phyloP scores from a whole-genome alignment of 2,113 vertebrate genomes.

The Scartelaos histophorus region DNA sequence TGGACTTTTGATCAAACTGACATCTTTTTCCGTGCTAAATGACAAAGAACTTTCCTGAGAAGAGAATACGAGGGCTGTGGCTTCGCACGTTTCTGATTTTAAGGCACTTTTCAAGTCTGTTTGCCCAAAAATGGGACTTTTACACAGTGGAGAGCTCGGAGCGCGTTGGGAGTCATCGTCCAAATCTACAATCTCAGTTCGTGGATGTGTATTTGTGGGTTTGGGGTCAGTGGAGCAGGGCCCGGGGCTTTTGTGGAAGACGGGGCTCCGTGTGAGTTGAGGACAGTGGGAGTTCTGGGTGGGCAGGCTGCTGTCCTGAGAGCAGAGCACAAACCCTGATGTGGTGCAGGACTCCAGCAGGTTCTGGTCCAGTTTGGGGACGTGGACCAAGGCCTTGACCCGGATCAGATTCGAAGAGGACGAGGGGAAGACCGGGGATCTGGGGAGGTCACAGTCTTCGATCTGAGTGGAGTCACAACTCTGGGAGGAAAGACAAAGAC shows the following conservation, averaged over 20 bases:
- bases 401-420: slow-evolving; percentile 1
- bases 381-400: background rate
- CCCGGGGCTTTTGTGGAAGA: slow-evolving; percentile 31
- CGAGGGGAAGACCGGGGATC: slow-evolving; percentile 48
- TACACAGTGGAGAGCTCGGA: background rate
- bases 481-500: slow-evolving; percentile 21
- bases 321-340: slow-evolving; percentile 55
- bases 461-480: slow-evolving; percentile 54
- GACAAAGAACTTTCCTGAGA: slow-evolving; percentile 51
- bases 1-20: background rate
- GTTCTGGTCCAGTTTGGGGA: slow-evolving; percentile 37
- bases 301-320: slow-evolving; percentile 33
- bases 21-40: slow-evolving; percentile 24
- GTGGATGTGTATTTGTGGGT: slow-evolving; percentile 1
- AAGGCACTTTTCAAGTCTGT: slow-evolving; percentile 7
- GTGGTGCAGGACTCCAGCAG: slow-evolving; percentile 39
- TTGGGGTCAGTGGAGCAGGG: background rate
- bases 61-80: slow-evolving; percentile 49
- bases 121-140: slow-evolving; percentile 42
- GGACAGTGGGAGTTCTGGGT: background rate
- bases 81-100: slow-evolving; percentile 9
- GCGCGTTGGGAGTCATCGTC: background rate
- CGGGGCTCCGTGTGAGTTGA: slow-evolving; percentile 25
- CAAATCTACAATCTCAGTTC: background rate
- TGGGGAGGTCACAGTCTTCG: background rate